A percentile compares a stretch with the other conserved stretches of the same genome.
phyloP scores from a whole-genome alignment of 2,888 invertebrate genomes.

The Pachydiplax longipennis region DNA sequence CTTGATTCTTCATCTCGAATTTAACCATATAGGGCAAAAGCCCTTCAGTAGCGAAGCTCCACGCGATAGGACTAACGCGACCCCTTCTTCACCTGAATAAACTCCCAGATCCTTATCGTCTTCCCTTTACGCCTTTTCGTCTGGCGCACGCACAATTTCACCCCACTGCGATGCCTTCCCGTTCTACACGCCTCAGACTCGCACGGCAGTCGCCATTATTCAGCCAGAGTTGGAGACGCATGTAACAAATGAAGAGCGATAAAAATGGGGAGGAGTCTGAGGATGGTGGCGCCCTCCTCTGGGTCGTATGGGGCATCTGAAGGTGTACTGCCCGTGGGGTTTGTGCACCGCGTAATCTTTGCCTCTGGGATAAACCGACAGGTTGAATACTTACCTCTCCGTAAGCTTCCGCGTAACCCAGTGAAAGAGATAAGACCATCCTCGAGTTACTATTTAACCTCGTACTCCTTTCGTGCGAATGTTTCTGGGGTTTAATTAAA shows the following conservation, averaged over 20 bases:
- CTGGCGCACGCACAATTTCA: constrained; percentile 35
- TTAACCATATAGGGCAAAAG: too few relatives aligned
- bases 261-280: neutral
- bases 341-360: too few relatives aligned
- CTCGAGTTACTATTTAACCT: too few relatives aligned
- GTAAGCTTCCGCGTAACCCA: neutral
- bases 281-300: neutral
- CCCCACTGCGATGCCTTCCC: neutral
- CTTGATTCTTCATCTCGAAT: too few relatives aligned
- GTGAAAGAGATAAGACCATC: neutral
- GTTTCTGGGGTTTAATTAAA: too few relatives aligned
- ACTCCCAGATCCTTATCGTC: neutral
- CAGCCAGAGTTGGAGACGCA: neutral
- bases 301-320: neutral
- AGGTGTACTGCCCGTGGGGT: neutral
- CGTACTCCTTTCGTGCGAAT: too few relatives aligned
- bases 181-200: neutral
- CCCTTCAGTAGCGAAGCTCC: too few relatives aligned
- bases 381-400: neutral
- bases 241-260: constrained; percentile 36
- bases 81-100: neutral
- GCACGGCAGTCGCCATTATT: constrained; percentile 21
- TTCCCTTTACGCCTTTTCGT: neutral
- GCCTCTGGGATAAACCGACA: neutral
- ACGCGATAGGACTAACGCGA: too few relatives aligned